Base-by-base conservation (phyloP, 2,113 vertebrate genomes). In the Aspiorhynchus laticeps region DNA sequence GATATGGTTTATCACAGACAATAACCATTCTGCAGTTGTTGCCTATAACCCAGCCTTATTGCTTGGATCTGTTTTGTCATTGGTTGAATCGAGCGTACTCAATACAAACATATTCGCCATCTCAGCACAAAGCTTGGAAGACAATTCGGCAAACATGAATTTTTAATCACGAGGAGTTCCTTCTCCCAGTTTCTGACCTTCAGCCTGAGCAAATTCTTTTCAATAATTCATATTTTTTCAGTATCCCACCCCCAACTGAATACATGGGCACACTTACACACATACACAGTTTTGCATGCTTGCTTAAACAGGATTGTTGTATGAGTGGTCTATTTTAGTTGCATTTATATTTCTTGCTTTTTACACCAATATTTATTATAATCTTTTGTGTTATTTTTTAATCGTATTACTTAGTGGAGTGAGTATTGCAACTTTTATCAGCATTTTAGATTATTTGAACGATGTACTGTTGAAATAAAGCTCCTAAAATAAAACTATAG, bases 91-190 rank as follows among this genome's bases (percentile, higher is more conserved):
- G 71, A 41, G 46, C n/a, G 17, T 33, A 89, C 92, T 92, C 89
- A 85, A 92, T 85, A 86, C 65, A 84, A 79, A 84, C 88, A 69
- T 90, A 67, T 90, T 56, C 82, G 77, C 89, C 84, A 85, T 92
- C 93, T 90, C 91, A 92, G 90, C 89, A 28, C 90, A 88, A 85
- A 86, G 86, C 84, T 82, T 76, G 80, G 80, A 84, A 91, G 90
- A 94, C 94, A 94, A 95, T 94, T 91, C 94, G 90, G 88, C 92
- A 92, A 93, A 93, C 93, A 94, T 95, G 86, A 91, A 95, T 95
- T 94, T 95, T 95, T 95, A 93, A 95, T 95, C 91, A 92, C 41
- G 48, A 67, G 88, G 86, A 87, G 65, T 84, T 90, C 86, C 83
- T 85, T 85, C 41, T 86, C 88, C 88, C 88, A 87, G 78, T 88